These are phyloP conservation scores for Phymatocera aterrima DNA, from an alignment of 2,888 invertebrate genomes.

Conservation along the genomic window DNA sequence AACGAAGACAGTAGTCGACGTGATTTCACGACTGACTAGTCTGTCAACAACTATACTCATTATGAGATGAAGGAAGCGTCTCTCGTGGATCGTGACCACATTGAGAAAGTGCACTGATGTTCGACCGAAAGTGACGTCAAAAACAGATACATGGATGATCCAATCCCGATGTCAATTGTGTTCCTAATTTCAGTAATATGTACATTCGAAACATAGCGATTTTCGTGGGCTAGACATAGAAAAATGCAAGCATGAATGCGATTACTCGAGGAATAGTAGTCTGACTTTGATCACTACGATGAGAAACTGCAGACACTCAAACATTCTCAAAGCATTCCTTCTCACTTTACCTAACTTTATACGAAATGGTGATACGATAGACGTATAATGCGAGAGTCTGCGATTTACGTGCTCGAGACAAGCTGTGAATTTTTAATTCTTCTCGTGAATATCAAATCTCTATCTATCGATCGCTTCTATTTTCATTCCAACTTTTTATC, in stretches of 20 bases:
- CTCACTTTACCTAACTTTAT: not conserved
- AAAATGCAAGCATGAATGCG: not conserved
- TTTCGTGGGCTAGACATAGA: not conserved
- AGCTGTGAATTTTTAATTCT: not conserved
- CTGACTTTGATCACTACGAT: not conserved
- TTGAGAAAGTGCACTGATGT: not conserved
- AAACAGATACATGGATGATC: not conserved
- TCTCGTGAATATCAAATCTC: not conserved
- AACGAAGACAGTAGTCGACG: slow-evolving; percentile 33
- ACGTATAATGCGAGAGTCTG: too few species aligned
- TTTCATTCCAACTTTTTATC: not conserved
- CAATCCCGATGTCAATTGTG: not conserved
- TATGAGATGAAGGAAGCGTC: slow-evolving; percentile 13
- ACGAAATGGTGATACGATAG: not conserved
- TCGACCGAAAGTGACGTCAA: not conserved
- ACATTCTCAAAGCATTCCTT: not conserved
- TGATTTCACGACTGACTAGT: slow-evolving; percentile 22
- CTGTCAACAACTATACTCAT: slow-evolving; percentile 6
- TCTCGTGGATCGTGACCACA: not conserved
- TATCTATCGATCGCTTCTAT: not conserved
- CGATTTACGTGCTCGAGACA: not conserved
- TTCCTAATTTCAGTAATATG: not conserved
- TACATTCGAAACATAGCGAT: not conserved
- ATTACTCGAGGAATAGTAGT: not conserved
- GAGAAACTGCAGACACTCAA: not conserved